Conservation (phyloP, 2,113 vertebrate species). For the Corythornis madagascariensis region DNA sequence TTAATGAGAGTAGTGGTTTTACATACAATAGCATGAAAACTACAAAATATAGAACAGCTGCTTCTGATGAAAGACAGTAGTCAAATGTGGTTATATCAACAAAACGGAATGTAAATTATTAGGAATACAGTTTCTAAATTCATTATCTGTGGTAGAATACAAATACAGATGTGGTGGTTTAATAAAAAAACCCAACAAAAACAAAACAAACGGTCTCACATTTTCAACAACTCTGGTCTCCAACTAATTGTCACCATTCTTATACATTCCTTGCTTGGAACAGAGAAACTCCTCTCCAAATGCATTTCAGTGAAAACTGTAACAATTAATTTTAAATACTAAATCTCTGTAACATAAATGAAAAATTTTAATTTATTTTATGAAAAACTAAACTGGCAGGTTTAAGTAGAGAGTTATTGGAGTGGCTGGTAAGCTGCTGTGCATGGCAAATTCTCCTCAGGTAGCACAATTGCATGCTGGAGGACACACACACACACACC, state of each 20-base stretch:
- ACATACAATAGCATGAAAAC: neutral
- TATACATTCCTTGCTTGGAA: neutral
- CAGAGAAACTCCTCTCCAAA: neutral
- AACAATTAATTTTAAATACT: neutral
- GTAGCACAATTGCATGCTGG: neutral
- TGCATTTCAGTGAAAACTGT: neutral
- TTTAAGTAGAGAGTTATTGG: neutral
- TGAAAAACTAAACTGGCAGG: neutral
- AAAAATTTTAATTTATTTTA: neutral
- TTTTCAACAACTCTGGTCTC: neutral
- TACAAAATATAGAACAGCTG: neutral
- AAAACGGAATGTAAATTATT: neutral
- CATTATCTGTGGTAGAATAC: neutral
- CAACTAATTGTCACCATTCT: neutral
- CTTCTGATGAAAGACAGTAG: neutral
- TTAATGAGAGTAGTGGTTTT: neutral
- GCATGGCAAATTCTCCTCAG: neutral
- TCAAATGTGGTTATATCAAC: neutral
- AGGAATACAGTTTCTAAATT: neutral
- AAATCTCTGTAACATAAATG: neutral
- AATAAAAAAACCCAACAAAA: neutral
- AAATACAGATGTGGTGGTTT: neutral
- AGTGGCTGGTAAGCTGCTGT: neutral
- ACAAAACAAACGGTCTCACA: neutral
- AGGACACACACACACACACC: neutral